Base-by-base conservation (phyloP, 2,113 vertebrate genomes). In the Aptenodytes forsteri region DNA sequence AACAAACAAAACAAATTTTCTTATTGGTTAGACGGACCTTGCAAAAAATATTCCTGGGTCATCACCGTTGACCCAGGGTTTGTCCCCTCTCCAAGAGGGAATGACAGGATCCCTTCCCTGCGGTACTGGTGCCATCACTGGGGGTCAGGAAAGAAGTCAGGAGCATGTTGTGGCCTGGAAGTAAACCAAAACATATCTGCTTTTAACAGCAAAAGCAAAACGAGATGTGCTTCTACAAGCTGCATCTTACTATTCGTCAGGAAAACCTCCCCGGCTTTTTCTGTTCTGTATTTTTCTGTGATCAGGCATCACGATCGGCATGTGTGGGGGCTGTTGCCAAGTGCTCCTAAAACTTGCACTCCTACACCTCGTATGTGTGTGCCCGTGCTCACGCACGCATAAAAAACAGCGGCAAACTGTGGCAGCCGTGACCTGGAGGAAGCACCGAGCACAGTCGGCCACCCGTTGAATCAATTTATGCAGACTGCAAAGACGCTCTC, bases 341-440 rank as follows among this genome's bases (percentile, higher is more conserved):
- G 58, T 1, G 11, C 61, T 82, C 69, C 76, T 66, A 64, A 34
- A 95, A 55, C 70, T 70, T 1, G 3, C 46, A 20, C 76, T 92
- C 87, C 88, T 11, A 75, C 73, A 36, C 18, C 77, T 64, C 4
- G 6, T n/a, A 81, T 13, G 36, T 9, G 55, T 34, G 46, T 25
- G 64, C 83, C 69, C 2, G 0, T 34, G 69, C 81, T 96, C 72
- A 62, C 0, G 17, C n/a, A 26, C 0, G 0, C 19, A 21, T 3
- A 34, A 81, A 69, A 71, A 27, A 8, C 34, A 11, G 49, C 0
- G 1, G 70, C 46, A 71, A 93, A 82, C 13, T 0, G 3, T 23
- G 79, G 79, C 79, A 87, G 46, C 46, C 1, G 1, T 47, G 75
- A 93, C 66, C 69, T 11, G 21, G 42, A 66, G 44, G 69, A 52